Evolutionary conservation across 2,888 invertebrate genomes (phyloP).

Genomic region (Brenthis daphne): DNA sequence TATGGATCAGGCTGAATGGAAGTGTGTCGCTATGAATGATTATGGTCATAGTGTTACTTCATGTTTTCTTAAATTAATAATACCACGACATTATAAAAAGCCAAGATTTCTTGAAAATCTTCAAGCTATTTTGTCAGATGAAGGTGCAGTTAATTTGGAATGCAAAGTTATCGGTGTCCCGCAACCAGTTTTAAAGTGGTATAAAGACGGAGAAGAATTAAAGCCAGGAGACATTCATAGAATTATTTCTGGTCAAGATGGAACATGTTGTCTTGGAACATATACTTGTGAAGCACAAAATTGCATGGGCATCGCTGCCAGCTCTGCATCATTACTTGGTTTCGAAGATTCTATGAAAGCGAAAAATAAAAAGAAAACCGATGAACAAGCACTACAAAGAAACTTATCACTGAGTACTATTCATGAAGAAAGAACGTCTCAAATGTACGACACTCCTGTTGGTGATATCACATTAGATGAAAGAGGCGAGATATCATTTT

Average conservation of each 20-base stretch:
- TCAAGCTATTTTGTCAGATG: conserved; percentile 92
- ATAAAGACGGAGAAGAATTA: conserved; percentile 93
- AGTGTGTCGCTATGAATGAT: conserved; percentile 93
- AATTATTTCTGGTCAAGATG: conserved; percentile 94
- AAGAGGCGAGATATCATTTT: conserved; percentile 93
- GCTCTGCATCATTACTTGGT: conserved; percentile 93
- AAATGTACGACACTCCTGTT: conserved; percentile 92
- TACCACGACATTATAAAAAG: conserved; percentile 94
- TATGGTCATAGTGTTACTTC: conserved; percentile 94
- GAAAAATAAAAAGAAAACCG: conserved; percentile 78
- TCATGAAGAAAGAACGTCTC: conserved; percentile 94
- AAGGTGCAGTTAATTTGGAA: conserved; percentile 94
- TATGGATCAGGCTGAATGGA: conserved; percentile 95
- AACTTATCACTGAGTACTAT: conserved; percentile 94
- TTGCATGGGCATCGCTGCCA: conserved; percentile 94
- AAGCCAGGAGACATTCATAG: conserved; percentile 95
- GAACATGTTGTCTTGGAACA: conserved; percentile 93
- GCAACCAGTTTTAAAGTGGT: conserved; percentile 95
- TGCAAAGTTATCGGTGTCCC: conserved; percentile 96
- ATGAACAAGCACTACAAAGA: conserved; percentile 83
- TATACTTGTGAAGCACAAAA: conserved; percentile 95
- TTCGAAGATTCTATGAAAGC: conserved; percentile 88
- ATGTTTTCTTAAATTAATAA: conserved; percentile 91
- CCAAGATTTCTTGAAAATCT: conserved; percentile 93
- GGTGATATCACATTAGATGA: conserved; percentile 90